Percentiles rank a stretch among this genome's conserved stretches.
Evolutionary conservation across 2,888 invertebrate species (phyloP).

Genomic region (Ormyrus thymus): DNA sequence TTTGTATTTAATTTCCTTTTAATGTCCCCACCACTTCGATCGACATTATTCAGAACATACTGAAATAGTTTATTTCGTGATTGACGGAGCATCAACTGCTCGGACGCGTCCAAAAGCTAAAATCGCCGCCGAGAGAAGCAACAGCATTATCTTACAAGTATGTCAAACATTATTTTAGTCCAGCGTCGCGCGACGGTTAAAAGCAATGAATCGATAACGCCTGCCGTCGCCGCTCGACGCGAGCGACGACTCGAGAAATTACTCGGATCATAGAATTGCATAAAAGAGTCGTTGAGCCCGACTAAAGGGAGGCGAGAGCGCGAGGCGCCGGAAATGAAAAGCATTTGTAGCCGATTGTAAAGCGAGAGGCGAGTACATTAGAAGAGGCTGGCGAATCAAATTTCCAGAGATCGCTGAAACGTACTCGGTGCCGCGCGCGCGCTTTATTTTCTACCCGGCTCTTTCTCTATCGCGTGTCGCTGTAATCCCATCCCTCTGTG

Average conservation of each 20-base stretch:
- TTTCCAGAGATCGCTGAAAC: conserved; percentile 28
- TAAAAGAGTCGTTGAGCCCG: neutral
- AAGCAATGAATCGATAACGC: too few species aligned
- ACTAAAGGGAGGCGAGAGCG: neutral
- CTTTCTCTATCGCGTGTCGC: conserved; percentile 1
- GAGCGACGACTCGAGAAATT: neutral
- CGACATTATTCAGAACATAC: too few species aligned
- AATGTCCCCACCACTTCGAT: too few species aligned
- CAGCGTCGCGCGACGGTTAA: too few species aligned
- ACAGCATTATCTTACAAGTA: too few species aligned
- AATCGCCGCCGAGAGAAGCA: too few species aligned
- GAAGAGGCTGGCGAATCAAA: conserved; percentile 29
- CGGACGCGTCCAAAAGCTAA: too few species aligned
- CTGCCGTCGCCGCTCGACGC: too few species aligned
- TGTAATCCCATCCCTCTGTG: conserved; percentile 10
- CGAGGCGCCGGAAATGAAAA: conserved; percentile 13
- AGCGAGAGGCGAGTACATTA: conserved; percentile 36
- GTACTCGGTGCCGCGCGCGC: neutral
- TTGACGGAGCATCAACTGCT: too few species aligned
- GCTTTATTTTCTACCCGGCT: conserved; percentile 21
- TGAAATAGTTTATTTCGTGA: too few species aligned
- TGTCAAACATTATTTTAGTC: too few species aligned
- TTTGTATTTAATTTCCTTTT: too few species aligned
- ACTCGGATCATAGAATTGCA: conserved; percentile 3
- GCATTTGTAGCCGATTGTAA: conserved; percentile 26